These are phyloP conservation scores for Microctonus brassicae DNA, from an alignment of 2,888 invertebrate species.

Conservation along the genomic window DNA sequence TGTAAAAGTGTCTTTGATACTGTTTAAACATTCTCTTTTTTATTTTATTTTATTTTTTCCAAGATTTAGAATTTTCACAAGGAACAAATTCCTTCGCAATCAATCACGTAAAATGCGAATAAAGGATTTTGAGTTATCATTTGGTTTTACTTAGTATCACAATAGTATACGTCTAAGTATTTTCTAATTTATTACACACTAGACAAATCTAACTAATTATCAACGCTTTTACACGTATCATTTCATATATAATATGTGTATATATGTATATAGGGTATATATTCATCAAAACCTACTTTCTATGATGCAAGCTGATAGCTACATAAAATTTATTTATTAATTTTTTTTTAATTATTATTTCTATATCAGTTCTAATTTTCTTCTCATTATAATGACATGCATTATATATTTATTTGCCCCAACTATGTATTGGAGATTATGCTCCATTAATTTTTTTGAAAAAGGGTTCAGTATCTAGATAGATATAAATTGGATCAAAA, in stretches of 20 bases:
- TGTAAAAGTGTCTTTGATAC: background rate
- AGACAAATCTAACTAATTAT: slow-evolving; percentile 47
- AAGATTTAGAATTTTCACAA: slow-evolving; percentile 40
- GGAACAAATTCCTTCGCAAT: background rate
- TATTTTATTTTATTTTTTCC: background rate
- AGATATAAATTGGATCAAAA: slow-evolving; percentile 10
- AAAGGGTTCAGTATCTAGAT: background rate
- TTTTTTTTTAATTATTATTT: slow-evolving; percentile 8
- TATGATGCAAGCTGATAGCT: slow-evolving; percentile 31
- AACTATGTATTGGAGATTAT: background rate
- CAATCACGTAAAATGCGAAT: slow-evolving; percentile 30
- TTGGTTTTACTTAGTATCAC: slow-evolving; percentile 60
- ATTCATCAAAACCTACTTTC: slow-evolving; percentile 37
- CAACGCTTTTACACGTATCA: slow-evolving; percentile 35
- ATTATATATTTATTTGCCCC: background rate
- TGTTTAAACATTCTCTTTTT: slow-evolving; percentile 11
- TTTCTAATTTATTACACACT: slow-evolving; percentile 41
- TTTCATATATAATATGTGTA: slow-evolving; percentile 18
- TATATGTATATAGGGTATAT: slow-evolving; percentile 8
- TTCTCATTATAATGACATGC: background rate
- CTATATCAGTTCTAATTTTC: slow-evolving; percentile 12
- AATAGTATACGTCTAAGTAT: slow-evolving; percentile 58
- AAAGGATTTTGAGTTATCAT: slow-evolving; percentile 50
- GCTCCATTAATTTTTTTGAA: background rate
- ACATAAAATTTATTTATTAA: slow-evolving; percentile 21